Base-by-base conservation (phyloP, 2,888 invertebrate species). In the Macroteleia sp. region DNA sequence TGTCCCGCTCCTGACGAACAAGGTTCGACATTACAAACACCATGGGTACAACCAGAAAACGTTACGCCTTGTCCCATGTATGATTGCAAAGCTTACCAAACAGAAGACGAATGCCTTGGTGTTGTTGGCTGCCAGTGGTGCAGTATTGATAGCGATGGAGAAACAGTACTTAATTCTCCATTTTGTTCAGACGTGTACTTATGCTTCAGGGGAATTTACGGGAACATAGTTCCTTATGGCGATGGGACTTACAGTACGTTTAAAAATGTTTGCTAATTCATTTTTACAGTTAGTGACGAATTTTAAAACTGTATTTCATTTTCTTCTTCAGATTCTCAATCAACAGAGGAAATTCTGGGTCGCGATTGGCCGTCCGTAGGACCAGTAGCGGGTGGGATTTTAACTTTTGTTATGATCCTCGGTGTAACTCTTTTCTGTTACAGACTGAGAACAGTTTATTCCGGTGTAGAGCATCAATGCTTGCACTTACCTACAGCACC, bases 61-160 rank as follows among this genome's bases (percentile, higher is more conserved):
- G 87, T 95, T 22, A 94, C 94, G 80, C 92, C 94, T 0, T 96
- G 96, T 88, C 93, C 95, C 69, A 93, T 93, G 74, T 94, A 94
- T 66, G 94, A 94, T 85, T 96, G 96, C 87, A 95, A 95, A 87
- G 91, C 92, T 5, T 95, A 94, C 87, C 86, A 92, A 34, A 93
- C 93, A 0, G 94, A 95, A 85, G 92, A 93, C 1, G 93, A 94
- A 52, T 96, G 96, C 86, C 90, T 95, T 52, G 93, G 93, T 0
- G 93, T 97, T 20, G 93, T 96, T 83, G 97, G 97, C 66, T 98
- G 98, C 91, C 97, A 97, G 89, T 98, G 98, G 98, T 98, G 98
- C 89, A 95, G 95, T 86, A 92, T 95, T 67, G 96, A 97, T 86
- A 92, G 94, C 4, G 96, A 97, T 86, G 96, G 95, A 0, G 93